Evolutionary conservation across 2,113 vertebrate species (phyloP).

Genomic region (Crotalus helleri): DNA sequence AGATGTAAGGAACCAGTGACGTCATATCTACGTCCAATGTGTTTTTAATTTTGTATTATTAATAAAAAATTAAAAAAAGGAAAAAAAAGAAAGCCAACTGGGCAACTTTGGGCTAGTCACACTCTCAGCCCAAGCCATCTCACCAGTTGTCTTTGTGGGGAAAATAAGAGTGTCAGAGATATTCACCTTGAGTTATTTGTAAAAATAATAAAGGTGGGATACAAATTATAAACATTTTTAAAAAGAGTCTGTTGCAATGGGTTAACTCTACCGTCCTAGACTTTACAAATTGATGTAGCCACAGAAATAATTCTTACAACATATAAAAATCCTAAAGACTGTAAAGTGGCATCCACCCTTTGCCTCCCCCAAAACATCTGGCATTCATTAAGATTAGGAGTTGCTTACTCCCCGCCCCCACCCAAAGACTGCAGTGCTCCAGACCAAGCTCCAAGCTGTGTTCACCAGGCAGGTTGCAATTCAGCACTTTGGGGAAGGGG

Average conservation of each 20-base stretch:
- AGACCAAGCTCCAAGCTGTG: neutral
- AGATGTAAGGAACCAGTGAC: too few species aligned
- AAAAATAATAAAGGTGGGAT: too few species aligned
- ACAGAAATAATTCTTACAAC: neutral
- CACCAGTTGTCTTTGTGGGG: neutral
- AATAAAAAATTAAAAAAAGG: too few species aligned
- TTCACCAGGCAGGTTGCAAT: neutral
- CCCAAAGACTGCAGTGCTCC: neutral
- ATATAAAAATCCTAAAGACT: neutral
- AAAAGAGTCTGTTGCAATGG: neutral
- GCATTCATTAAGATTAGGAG: neutral
- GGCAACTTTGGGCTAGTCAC: too few species aligned
- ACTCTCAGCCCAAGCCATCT: neutral
- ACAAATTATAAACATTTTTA: too few species aligned
- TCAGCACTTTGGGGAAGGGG: neutral
- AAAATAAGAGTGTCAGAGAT: neutral
- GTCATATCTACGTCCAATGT: too few species aligned
- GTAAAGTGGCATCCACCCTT: neutral
- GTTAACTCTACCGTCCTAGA: neutral
- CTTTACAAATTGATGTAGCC: neutral
- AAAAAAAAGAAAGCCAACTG: too few species aligned
- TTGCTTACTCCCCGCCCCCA: neutral
- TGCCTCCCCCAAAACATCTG: neutral
- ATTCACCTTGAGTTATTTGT: neutral
- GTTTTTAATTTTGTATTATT: too few species aligned